Percentiles rank a stretch among this genome's conserved stretches.
Conservation (phyloP, 2,888 invertebrate species). For the Parnassius glacialis region DNA sequence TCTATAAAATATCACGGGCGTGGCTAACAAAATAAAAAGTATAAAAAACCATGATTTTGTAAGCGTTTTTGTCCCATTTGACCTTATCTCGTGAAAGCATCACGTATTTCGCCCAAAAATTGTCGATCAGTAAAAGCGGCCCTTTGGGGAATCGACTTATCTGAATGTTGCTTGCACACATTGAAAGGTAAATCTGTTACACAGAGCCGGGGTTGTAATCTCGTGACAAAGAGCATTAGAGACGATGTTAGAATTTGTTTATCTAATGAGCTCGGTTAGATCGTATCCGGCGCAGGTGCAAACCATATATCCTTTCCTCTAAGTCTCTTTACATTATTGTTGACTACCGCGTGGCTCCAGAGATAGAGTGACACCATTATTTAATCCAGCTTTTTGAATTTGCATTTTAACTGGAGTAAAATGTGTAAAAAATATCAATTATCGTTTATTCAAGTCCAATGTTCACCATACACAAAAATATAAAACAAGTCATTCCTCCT, state of each 20-base stretch:
- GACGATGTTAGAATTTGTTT: conserved; percentile 43
- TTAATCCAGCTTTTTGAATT: too few relatives aligned
- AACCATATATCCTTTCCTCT: not conserved
- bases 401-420: too few relatives aligned
- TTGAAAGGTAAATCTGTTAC: conserved; percentile 30
- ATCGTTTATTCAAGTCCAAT: too few relatives aligned
- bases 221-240: conserved; percentile 47
- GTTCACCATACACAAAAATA: too few relatives aligned
- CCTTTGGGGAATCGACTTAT: conserved; percentile 30
- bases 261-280: conserved; percentile 37
- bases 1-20: too few relatives aligned
- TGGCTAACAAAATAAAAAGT: too few relatives aligned
- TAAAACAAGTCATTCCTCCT: too few relatives aligned
- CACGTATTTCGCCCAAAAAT: conserved; percentile 39
- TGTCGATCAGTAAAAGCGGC: conserved; percentile 31
- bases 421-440: too few relatives aligned
- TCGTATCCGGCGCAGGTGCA: conserved; percentile 47
- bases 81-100: conserved; percentile 33
- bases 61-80: not conserved
- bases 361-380: too few relatives aligned
- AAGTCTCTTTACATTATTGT: not conserved
- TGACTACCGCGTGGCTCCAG: too few relatives aligned
- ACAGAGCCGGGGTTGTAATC: conserved; percentile 38
- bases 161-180: conserved; percentile 29
- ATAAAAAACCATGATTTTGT: not conserved